Percentiles rank a stretch among this genome's conserved stretches.
These are phyloP conservation scores for Theonella swinhoei DNA, from an alignment of 37 sponge, comb jelly and placozoan genomes.

Conservation along the genomic window DNA sequence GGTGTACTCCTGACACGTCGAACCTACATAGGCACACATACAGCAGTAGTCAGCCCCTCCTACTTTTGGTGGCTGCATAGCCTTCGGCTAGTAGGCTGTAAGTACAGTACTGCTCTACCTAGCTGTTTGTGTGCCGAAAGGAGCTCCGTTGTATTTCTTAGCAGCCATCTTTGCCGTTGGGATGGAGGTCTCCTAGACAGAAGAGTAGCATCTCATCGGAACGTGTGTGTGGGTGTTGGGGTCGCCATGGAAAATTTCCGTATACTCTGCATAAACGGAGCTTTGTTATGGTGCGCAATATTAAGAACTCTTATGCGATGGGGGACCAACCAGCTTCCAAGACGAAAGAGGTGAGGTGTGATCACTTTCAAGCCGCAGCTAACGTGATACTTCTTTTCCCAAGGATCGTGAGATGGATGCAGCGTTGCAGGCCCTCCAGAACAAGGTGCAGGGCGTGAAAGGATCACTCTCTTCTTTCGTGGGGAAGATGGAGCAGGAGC, in stretches of 20 bases:
- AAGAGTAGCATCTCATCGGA: too few species aligned
- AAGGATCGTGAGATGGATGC: constrained; percentile 46
- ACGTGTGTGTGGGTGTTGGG: not conserved
- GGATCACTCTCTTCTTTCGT: constrained; percentile 48
- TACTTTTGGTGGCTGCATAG: not conserved
- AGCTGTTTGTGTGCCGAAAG: constrained; percentile 91
- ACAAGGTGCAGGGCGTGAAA: constrained; percentile 71
- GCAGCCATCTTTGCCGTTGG: constrained; percentile 61
- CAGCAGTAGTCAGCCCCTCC: not conserved
- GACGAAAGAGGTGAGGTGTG: not conserved
- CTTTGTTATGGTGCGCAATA: not conserved
- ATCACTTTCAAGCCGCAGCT: not conserved
- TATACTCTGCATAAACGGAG: not conserved
- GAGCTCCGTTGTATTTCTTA: constrained; percentile 87
- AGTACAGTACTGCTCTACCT: constrained; percentile 39
- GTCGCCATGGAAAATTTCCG: constrained; percentile 3
- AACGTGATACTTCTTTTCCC: not conserved
- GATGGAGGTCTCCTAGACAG: too few species aligned
- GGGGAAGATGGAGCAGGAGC: constrained; percentile 67
- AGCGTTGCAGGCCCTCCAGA: constrained; percentile 34
- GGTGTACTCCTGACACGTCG: constrained; percentile 93
- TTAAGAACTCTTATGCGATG: not conserved
- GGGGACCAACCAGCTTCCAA: not conserved
- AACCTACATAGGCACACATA: constrained; percentile 58
- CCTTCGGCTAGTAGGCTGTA: not conserved